These are phyloP conservation scores for Anneissia japonica DNA, from an alignment of 35 echinoderm and acorn worm species.

Conservation along the genomic window DNA sequence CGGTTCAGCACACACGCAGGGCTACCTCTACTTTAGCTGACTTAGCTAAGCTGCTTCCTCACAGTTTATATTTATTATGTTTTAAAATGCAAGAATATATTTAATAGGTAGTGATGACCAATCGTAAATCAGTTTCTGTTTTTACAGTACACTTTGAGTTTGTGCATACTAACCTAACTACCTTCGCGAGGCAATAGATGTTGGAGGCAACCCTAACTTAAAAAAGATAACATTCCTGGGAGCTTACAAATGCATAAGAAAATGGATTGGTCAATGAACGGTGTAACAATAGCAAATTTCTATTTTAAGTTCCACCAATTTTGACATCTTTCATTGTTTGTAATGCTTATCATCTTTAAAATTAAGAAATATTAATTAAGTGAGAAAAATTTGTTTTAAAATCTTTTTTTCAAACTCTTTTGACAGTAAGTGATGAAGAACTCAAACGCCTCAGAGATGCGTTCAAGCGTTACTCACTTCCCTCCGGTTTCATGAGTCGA, in stretches of 20 bases:
- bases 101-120: too few relatives aligned
- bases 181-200: too few relatives aligned
- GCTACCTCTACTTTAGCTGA: too few relatives aligned
- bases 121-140: too few relatives aligned
- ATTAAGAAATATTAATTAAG: background rate
- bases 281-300: background rate
- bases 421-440: constrained; percentile 92
- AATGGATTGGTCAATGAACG: background rate
- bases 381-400: too few relatives aligned
- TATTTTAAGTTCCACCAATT: background rate
- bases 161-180: too few relatives aligned
- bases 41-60: too few relatives aligned
- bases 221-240: background rate
- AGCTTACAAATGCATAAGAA: background rate
- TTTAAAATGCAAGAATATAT: too few relatives aligned
- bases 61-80: too few relatives aligned
- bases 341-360: background rate
- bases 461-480: constrained; percentile 84
- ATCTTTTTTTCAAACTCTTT: constrained; percentile 3
- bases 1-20: too few relatives aligned
- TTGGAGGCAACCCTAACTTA: background rate
- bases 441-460: constrained; percentile 83
- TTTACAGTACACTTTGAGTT: too few relatives aligned
- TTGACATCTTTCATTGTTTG: background rate
- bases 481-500: constrained; percentile 84